Evolutionary conservation across 2,888 invertebrate genomes (phyloP), one percentile per base, ranked within the genome.

Genomic region (Ditula angustiorana): DNA sequence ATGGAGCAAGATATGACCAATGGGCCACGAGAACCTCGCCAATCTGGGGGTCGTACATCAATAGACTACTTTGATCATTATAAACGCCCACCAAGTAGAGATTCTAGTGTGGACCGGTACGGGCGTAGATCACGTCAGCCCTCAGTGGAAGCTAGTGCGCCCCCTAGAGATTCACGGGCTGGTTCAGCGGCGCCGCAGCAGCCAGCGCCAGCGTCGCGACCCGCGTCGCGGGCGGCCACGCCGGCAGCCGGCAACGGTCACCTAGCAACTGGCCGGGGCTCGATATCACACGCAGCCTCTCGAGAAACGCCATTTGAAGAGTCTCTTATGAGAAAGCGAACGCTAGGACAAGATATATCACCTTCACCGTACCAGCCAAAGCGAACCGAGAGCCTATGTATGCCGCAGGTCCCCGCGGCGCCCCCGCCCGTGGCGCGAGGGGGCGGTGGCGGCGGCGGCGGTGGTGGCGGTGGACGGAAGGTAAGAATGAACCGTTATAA

Each of bases 11-110:
- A 90, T 16, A 72, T 80, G 19, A 73, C 85, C 5, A 90, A 90
- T 49, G 88, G 88, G 44, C 78, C 82, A 13, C 81, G 87, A 11
- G 94, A 93, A 67, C 91, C 87, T 71, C 80, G 86, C 37, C 77
- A 79, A 30, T 75, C 80, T 21, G 86, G 86, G n/a, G 74, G 82
- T 1, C 81, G 92, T 11, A 88, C 96, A 10, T 96, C 97, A 74
- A 97, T 97, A 80, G 98, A 98, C 86, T 97, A 97, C 80, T 97
- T 98, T 83, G 98, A 98, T 87, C 98, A 99, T 83, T 99, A 99
- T 87, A 97, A 97, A 87, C 94, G 97, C 83, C 97, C 98, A 58
- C 97, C 97, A 0, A 97, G 97, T 90, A 94, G 97, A 81, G 97
- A 97, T 83, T 95, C 96, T 67, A 97, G 97, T 74, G 96, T 97